Evolutionary conservation across 2,113 vertebrate species (phyloP), one percentile per base, ranked within the genome.

Genomic region (Lota lota): DNA sequence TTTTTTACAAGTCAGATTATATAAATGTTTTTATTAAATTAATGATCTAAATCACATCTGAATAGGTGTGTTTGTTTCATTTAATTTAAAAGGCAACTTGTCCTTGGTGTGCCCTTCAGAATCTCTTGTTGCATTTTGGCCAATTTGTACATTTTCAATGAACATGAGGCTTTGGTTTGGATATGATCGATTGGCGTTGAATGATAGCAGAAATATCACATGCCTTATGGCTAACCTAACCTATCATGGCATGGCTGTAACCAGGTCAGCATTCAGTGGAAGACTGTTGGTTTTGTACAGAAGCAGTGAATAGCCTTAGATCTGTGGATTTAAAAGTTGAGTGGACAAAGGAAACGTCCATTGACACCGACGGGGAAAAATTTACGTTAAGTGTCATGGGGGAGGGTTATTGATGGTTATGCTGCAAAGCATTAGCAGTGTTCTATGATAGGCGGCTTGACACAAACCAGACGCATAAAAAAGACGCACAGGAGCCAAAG

Each of bases 21-120:
- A 28, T 28, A 28, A 28, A 28, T 28, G 28, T 28, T 28, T 28
- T 28, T 28, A 28, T 28, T 28, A 5, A 28, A 28, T 5, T 28
- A 28, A 28, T 28, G 28, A 28, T 28, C 28, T 28, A 28, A 28
- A 28, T 5, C 0, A 28, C 1, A 47, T 11, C 40, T 1, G 40
- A 47, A 47, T 47, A 1, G 7, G 28, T 47, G 40, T 47, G 40
- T 47, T 47, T 47, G 40, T 47, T 47, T 47, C 12, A 28, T 28
- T 28, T 28, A 3, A 3, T 28, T 28, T 28, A 28, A 28, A 28
- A 28, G 28, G 40, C 6, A 47, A 11, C 28, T 4, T 47, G 91
- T 77, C 91, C 90, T 92, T 92, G 85, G 79, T 77, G 69, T 90
- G 90, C 78, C 91, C 91, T 92, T 92, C 81, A 84, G 64, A 77